Evolutionary conservation across 1,140 invertebrate genomes (phyloP).

Genomic region (Choristoneura fumiferana): DNA sequence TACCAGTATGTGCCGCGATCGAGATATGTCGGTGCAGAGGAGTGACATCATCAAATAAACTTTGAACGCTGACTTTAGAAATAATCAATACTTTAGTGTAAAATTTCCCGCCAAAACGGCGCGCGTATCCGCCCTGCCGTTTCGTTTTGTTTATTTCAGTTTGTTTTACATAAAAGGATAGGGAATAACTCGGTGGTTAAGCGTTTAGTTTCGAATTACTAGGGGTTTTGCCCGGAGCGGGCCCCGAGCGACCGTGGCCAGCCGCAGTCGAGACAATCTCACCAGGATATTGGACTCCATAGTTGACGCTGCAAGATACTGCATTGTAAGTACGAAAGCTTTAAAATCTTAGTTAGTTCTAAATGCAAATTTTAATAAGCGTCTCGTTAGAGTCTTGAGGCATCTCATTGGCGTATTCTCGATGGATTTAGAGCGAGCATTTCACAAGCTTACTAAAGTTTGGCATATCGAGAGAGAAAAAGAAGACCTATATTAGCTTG

Average conservation of each 20-base stretch:
- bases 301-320: conserved; percentile 74
- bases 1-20: conserved; percentile 85
- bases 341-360: not conserved
- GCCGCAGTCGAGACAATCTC: conserved; percentile 68
- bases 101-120: conserved; percentile 66
- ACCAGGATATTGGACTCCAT: conserved; percentile 76
- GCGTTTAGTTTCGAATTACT: conserved; percentile 58
- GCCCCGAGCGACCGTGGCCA: conserved; percentile 61
- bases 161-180: conserved; percentile 76
- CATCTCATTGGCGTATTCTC: too few species aligned
- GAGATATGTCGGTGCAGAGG: conserved; percentile 84
- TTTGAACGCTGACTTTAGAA: conserved; percentile 26
- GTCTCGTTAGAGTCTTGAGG: not conserved
- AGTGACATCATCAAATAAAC: conserved; percentile 66
- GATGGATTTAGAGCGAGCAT: not conserved
- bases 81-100: conserved; percentile 47
- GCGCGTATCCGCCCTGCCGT: conserved; percentile 51
- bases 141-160: conserved; percentile 73
- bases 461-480: too few species aligned
- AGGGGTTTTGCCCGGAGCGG: conserved; percentile 50
- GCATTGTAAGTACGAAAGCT: conserved; percentile 77
- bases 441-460: not conserved
- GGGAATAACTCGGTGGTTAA: conserved; percentile 57
- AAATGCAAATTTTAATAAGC: not conserved
- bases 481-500: too few species aligned